Percentiles rank a stretch among this genome's conserved stretches.
These are phyloP conservation scores for Sardinella longiceps DNA, from an alignment of 2,797 vertebrate species.

Conservation along the genomic window DNA sequence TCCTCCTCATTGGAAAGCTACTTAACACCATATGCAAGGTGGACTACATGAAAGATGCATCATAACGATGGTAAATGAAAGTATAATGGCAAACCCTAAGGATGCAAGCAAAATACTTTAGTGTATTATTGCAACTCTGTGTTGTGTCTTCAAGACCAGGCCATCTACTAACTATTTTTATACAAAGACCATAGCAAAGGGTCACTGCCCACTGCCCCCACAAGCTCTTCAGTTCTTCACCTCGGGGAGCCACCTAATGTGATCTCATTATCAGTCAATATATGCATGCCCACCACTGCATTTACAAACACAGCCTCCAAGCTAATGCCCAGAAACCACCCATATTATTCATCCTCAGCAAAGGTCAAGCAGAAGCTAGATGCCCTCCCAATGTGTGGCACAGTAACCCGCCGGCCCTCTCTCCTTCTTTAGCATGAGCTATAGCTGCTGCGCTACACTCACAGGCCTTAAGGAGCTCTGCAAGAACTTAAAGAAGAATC, in stretches of 20 bases:
- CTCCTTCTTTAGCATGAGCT: not conserved
- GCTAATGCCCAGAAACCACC: not conserved
- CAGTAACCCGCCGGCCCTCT: not conserved
- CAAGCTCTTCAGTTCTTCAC: not conserved
- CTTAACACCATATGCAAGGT: not conserved
- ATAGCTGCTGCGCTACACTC: not conserved
- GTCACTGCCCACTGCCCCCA: not conserved
- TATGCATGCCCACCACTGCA: not conserved
- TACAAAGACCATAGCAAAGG: not conserved
- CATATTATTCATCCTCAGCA: not conserved
- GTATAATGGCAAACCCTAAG: not conserved
- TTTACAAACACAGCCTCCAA: not conserved
- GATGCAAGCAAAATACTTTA: not conserved
- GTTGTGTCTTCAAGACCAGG: not conserved
- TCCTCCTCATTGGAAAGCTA: not conserved
- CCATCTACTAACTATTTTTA: not conserved
- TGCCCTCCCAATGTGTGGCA: not conserved
- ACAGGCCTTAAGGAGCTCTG: not conserved
- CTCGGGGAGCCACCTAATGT: not conserved
- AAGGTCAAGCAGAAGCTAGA: not conserved
- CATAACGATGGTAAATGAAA: not conserved
- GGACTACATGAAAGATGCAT: not conserved
- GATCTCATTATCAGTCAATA: not conserved
- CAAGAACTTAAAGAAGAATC: constrained; percentile 2
- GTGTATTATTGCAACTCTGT: not conserved